Evolutionary conservation across 1,140 invertebrate species (phyloP).

Genomic region (Drosophila mauritiana): DNA sequence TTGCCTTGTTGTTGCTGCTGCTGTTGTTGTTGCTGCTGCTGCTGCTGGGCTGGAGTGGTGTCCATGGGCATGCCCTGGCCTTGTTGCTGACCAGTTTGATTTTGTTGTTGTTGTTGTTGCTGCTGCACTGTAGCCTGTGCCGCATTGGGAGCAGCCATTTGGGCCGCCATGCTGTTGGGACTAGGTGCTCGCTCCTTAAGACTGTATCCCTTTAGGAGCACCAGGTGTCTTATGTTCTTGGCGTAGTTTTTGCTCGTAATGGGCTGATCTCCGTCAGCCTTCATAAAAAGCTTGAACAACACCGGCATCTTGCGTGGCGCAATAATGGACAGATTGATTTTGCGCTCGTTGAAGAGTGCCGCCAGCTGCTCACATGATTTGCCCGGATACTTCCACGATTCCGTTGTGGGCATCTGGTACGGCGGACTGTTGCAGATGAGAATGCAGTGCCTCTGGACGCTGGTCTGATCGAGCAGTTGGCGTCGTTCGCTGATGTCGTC

Average conservation of each 20-base stretch:
- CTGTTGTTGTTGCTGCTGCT: constrained; percentile 51
- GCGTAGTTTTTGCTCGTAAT: constrained; percentile 95
- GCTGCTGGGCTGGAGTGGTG: constrained; percentile 50
- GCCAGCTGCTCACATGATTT: constrained; percentile 91
- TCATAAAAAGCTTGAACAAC: constrained; percentile 91
- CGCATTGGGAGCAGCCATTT: constrained; percentile 55
- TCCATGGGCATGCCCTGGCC: constrained; percentile 56
- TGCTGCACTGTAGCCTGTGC: constrained; percentile 32
- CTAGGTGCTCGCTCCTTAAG: constrained; percentile 93
- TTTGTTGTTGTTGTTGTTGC: constrained; percentile 35
- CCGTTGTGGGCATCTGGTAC: constrained; percentile 93
- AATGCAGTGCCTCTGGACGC: constrained; percentile 91
- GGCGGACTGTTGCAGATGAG: constrained; percentile 97
- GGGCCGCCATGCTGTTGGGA: constrained; percentile 86
- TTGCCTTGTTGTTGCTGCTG: constrained; percentile 23
- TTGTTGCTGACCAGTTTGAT: constrained; percentile 47
- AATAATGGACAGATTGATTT: constrained; percentile 94
- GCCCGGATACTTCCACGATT: constrained; percentile 89
- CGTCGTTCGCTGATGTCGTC: constrained; percentile 91
- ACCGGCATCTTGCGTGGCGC: constrained; percentile 94
- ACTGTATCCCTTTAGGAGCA: constrained; percentile 91
- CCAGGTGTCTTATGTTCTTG: constrained; percentile 93
- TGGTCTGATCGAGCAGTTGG: constrained; percentile 80
- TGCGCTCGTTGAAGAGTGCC: constrained; percentile 89
- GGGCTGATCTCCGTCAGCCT: constrained; percentile 93